phyloP scores from a whole-genome alignment of 2,888 invertebrate species.

The Diarsia mendica region DNA sequence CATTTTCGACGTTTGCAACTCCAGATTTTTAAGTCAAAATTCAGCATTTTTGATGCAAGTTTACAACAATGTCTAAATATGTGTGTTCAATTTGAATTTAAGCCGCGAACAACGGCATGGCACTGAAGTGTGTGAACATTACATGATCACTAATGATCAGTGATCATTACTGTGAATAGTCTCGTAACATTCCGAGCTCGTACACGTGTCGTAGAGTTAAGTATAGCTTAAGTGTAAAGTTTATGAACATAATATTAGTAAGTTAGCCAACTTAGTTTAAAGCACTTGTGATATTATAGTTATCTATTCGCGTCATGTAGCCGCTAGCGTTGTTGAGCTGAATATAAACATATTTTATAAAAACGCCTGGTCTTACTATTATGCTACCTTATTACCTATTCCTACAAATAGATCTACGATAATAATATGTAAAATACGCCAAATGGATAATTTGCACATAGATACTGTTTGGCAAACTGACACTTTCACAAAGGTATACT shows the following conservation, averaged over 20 bases:
- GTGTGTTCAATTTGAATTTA: constrained; percentile 44
- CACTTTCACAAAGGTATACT: too few species aligned
- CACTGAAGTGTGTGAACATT: constrained; percentile 14
- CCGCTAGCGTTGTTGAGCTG: constrained; percentile 41
- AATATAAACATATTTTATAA: constrained; percentile 58
- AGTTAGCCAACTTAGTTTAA: constrained; percentile 43
- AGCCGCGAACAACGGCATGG: constrained; percentile 16
- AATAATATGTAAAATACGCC: neutral
- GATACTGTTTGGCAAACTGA: too few species aligned
- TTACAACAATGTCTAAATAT: constrained; percentile 16
- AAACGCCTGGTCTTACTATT: constrained; percentile 43
- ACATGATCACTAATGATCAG: neutral
- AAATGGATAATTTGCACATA: too few species aligned
- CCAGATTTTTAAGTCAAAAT: neutral
- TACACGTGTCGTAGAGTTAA: constrained; percentile 45
- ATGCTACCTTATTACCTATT: neutral
- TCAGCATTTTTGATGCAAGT: constrained; percentile 1
- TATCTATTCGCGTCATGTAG: constrained; percentile 47
- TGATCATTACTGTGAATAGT: constrained; percentile 1
- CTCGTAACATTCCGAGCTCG: constrained; percentile 5
- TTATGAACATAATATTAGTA: constrained; percentile 45
- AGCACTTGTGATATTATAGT: constrained; percentile 64
- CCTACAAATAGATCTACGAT: neutral
- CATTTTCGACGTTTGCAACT: neutral
- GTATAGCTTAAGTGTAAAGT: constrained; percentile 49